phyloP scores from a whole-genome alignment of 2,888 invertebrate species.

The Lucinisca nassula region DNA sequence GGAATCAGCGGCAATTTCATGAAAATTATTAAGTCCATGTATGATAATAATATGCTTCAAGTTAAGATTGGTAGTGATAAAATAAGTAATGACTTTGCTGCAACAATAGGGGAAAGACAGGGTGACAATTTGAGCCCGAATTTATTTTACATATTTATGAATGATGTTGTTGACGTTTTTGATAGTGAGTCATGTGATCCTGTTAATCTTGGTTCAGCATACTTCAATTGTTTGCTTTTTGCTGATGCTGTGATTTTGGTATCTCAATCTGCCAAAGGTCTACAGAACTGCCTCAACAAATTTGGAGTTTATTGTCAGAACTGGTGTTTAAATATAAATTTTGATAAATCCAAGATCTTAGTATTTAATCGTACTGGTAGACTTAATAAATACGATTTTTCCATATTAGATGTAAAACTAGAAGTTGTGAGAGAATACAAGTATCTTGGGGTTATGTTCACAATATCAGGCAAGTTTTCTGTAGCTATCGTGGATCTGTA shows the following conservation, averaged over 20 bases:
- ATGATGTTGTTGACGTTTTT: not conserved
- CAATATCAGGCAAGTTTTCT: no score
- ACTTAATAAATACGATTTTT: no score
- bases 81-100: not conserved
- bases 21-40: not conserved
- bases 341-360: no score
- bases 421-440: no score
- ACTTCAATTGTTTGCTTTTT: not conserved
- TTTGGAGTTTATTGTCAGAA: no score
- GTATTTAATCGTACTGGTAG: no score
- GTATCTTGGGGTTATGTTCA: no score
- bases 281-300: no score
- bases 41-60: not conserved
- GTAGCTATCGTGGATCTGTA: no score
- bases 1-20: not conserved
- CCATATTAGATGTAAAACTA: no score
- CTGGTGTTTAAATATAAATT: no score
- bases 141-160: not conserved
- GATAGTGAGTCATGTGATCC: not conserved
- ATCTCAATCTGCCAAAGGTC: no score
- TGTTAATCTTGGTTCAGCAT: not conserved
- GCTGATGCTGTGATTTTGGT: not conserved
- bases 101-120: not conserved
- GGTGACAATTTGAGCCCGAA: slow-evolving; percentile 22
- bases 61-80: not conserved